Evolutionary conservation across 2,797 vertebrate genomes (phyloP).

Genomic region (Bovichtus variegatus): DNA sequence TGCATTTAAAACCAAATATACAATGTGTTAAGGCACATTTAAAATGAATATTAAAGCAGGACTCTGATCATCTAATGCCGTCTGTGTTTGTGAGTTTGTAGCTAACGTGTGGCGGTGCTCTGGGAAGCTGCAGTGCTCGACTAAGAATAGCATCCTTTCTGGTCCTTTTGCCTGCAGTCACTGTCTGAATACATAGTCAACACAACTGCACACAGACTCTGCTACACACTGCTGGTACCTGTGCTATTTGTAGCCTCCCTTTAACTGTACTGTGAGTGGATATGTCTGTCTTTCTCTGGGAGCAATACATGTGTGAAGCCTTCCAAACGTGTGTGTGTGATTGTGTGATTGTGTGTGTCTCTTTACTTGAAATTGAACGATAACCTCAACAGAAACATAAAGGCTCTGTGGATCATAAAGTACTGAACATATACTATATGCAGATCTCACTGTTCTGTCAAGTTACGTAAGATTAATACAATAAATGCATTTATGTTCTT

Average conservation of each 20-base stretch:
- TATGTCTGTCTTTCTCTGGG: not conserved
- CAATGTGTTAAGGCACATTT: not conserved
- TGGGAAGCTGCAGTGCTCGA: constrained; percentile 51
- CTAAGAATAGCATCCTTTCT: constrained; percentile 72
- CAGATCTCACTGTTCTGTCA: not conserved
- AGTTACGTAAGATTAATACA: too few species aligned
- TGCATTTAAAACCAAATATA: not conserved
- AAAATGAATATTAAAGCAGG: not conserved
- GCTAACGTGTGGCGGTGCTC: constrained; percentile 22
- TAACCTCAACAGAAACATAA: not conserved
- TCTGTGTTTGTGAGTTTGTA: constrained; percentile 29
- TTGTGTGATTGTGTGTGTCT: not conserved
- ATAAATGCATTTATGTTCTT: too few species aligned
- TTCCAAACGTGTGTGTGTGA: not conserved
- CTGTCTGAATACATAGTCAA: constrained; percentile 60
- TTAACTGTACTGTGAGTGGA: constrained; percentile 4
- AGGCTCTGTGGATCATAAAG: not conserved
- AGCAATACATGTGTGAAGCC: not conserved
- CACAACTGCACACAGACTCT: constrained; percentile 33
- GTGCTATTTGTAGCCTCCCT: constrained; percentile 21
- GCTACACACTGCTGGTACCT: constrained; percentile 34
- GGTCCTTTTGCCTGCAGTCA: constrained; percentile 66
- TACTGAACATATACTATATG: not conserved
- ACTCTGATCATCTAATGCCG: not conserved
- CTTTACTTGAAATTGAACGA: not conserved